Percentiles rank a stretch among this genome's conserved stretches.
Conservation (phyloP, 2,113 vertebrate genomes). For the Tonatia bakeri region DNA sequence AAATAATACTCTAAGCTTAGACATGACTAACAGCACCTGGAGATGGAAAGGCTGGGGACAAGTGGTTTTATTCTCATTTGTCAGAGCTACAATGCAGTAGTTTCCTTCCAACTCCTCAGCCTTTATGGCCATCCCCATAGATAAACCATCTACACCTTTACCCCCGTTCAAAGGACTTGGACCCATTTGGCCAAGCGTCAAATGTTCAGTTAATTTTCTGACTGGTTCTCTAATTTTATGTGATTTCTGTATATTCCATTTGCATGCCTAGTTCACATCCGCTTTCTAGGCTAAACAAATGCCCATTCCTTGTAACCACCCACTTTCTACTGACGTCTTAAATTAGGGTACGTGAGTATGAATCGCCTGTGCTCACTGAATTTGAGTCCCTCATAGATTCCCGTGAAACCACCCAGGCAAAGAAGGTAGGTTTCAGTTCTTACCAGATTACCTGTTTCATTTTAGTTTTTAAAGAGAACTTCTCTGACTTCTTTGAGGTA, state of each 20-base stretch:
- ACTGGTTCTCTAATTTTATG: neutral
- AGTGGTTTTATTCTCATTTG: neutral
- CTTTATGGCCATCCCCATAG: neutral
- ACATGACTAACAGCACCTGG: conserved; percentile 40
- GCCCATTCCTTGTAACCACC: neutral
- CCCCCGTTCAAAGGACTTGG: neutral
- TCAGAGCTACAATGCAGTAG: neutral
- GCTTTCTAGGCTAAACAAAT: neutral
- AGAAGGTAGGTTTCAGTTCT: neutral
- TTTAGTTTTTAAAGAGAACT: conserved; percentile 37
- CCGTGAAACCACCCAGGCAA: neutral
- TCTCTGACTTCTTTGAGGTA: conserved; percentile 26
- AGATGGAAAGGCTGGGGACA: neutral
- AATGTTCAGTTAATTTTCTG: conserved; percentile 4
- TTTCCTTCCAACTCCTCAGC: neutral
- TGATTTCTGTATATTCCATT: neutral
- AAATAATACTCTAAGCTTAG: conserved; percentile 57
- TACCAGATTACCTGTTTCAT: neutral
- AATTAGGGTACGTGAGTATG: neutral
- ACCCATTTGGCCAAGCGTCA: neutral
- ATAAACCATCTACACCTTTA: neutral
- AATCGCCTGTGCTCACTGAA: neutral
- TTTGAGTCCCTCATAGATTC: neutral
- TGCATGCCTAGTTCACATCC: neutral
- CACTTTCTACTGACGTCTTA: neutral